These are phyloP conservation scores for Limenitis camilla DNA, from an alignment of 2,888 invertebrate species.

Conservation along the genomic window DNA sequence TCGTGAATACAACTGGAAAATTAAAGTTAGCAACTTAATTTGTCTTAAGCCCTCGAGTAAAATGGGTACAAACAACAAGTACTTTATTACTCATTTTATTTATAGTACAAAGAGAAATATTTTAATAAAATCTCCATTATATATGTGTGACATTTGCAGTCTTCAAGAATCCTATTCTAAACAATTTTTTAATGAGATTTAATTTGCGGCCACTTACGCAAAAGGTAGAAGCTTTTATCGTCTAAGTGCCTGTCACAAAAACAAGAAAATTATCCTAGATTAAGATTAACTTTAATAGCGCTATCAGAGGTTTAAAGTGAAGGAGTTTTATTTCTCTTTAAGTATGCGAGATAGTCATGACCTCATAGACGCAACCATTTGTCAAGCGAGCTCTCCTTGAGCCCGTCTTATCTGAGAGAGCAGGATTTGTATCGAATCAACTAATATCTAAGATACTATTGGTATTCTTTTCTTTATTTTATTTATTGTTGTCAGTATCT, in stretches of 20 bases:
- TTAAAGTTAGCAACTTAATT: not conserved
- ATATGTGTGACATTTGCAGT: too few species aligned
- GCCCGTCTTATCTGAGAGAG: slow-evolving; percentile 57
- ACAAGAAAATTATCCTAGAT: slow-evolving; percentile 8
- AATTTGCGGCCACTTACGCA: not conserved
- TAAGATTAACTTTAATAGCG: slow-evolving; percentile 14
- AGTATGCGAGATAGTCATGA: slow-evolving; percentile 32
- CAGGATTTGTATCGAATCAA: slow-evolving; percentile 49
- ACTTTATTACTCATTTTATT: too few species aligned
- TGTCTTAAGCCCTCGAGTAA: not conserved
- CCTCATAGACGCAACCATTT: slow-evolving; percentile 54
- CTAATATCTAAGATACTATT: slow-evolving; percentile 37
- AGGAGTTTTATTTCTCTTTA: slow-evolving; percentile 8
- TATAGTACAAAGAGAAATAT: too few species aligned
- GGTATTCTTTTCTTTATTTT: not conserved
- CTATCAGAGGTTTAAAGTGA: not conserved
- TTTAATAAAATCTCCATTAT: too few species aligned
- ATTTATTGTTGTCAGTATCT: not conserved
- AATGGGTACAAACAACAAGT: not conserved
- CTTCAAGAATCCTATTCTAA: too few species aligned
- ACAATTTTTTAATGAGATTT: not conserved
- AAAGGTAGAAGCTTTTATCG: slow-evolving; percentile 3
- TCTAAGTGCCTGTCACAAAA: slow-evolving; percentile 5
- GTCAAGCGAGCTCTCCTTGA: slow-evolving; percentile 60
- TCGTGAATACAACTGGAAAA: not conserved